Percentiles rank a stretch among this genome's conserved stretches.
These are phyloP conservation scores for Lagodon rhomboides DNA, from an alignment of 2,797 vertebrate species.

Conservation along the genomic window DNA sequence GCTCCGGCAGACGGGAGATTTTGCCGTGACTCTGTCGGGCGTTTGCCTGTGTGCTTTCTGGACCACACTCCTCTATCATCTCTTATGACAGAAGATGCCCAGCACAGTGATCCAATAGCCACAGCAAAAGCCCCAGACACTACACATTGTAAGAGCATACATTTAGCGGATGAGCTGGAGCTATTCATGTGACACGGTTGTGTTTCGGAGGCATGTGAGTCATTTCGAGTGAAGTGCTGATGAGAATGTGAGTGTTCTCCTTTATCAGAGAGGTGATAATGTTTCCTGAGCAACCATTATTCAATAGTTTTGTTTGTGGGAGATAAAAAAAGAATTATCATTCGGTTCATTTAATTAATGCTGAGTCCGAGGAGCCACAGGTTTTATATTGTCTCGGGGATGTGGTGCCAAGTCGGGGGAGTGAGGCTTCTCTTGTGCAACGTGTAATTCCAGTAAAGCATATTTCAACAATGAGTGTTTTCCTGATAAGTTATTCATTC, in stretches of 20 bases:
- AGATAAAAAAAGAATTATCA: constrained; percentile 37
- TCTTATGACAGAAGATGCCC: constrained; percentile 68
- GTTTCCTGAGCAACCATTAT: constrained; percentile 25
- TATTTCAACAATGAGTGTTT: background rate
- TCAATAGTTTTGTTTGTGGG: constrained; percentile 21
- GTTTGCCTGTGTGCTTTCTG: constrained; percentile 75
- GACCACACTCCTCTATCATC: constrained; percentile 73
- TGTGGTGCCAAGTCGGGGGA: constrained; percentile 2
- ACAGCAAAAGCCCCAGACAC: constrained; percentile 52
- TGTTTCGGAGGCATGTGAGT: constrained; percentile 52
- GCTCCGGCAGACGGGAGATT: constrained; percentile 64
- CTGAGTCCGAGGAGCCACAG: background rate
- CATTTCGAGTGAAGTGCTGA: constrained; percentile 36
- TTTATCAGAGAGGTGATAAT: constrained; percentile 34
- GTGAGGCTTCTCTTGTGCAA: constrained; percentile 4
- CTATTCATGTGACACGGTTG: constrained; percentile 45
- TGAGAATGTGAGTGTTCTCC: constrained; percentile 21
- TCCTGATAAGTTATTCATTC: background rate
- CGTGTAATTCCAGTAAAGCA: background rate
- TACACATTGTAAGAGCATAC: constrained; percentile 41
- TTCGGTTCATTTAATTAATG: constrained; percentile 30
- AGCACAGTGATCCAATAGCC: constrained; percentile 52
- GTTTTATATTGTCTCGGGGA: constrained; percentile 9
- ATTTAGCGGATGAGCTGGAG: constrained; percentile 59
- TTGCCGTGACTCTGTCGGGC: constrained; percentile 75